phyloP scores from a whole-genome alignment of 1,140 invertebrate species.

The Lithobius niger region DNA sequence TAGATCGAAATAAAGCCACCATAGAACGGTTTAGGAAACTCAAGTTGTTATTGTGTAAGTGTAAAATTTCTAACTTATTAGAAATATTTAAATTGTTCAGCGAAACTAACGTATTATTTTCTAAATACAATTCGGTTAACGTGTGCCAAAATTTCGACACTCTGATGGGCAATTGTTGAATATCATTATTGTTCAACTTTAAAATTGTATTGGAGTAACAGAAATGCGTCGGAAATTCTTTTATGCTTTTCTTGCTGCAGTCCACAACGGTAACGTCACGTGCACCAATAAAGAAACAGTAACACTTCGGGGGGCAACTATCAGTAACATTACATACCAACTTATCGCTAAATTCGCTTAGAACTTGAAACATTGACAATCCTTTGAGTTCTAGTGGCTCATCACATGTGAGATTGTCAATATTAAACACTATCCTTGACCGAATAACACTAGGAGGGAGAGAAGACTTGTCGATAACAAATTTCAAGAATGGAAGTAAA shows the following conservation, averaged over 20 bases:
- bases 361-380: neutral
- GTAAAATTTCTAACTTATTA: neutral
- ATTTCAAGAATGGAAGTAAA: too few species aligned
- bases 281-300: neutral
- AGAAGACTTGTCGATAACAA: too few species aligned
- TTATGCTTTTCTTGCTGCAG: neutral
- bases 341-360: neutral
- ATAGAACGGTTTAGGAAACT: neutral
- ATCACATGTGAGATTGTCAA: too few species aligned
- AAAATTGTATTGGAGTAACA: neutral
- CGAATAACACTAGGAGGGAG: too few species aligned
- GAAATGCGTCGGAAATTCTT: neutral
- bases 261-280: neutral
- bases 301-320: neutral
- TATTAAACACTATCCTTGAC: too few species aligned
- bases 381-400: too few species aligned
- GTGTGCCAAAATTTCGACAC: neutral
- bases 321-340: neutral
- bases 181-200: neutral
- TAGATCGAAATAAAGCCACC: neutral
- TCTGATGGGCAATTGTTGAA: neutral
- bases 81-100: neutral
- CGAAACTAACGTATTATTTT: neutral
- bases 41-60: neutral
- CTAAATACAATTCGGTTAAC: neutral